Conservation (phyloP, 2,797 vertebrate genomes). For the Macrochelys suwanniensis region DNA sequence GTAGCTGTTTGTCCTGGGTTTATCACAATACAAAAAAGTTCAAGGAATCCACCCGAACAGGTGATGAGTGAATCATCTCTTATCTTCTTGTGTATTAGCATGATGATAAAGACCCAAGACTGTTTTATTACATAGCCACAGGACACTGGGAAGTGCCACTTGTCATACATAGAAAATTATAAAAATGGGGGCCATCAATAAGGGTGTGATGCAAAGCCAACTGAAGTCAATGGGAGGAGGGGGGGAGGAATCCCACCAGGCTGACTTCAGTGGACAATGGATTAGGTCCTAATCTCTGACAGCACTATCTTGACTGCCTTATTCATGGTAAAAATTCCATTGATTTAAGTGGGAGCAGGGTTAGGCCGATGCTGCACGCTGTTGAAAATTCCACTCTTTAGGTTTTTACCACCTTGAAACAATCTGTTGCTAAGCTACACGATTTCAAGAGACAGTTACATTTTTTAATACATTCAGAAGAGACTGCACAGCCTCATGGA, state of each 20-base stretch:
- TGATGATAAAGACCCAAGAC: background rate
- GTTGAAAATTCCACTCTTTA: conserved; percentile 16
- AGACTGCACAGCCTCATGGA: background rate
- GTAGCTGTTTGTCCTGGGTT: too few species aligned
- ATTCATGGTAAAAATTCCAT: conserved; percentile 30
- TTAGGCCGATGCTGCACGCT: background rate
- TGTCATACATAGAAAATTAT: background rate
- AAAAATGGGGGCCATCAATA: background rate
- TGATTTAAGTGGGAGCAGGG: conserved; percentile 19
- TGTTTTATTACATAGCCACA: background rate
- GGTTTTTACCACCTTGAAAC: conserved; percentile 40
- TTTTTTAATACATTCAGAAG: conserved; percentile 30
- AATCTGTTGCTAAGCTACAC: conserved; percentile 13
- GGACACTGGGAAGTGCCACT: background rate
- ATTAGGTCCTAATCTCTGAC: background rate
- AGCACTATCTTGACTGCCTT: background rate
- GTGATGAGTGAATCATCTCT: background rate
- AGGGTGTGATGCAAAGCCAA: background rate
- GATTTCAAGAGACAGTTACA: conserved; percentile 29
- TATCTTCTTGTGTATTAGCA: background rate
- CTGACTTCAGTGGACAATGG: background rate
- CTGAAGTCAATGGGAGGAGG: background rate
- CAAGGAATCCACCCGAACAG: background rate
- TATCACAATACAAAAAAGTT: background rate
- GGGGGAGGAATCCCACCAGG: background rate